These are phyloP conservation scores for Vidua macroura DNA, from an alignment of 2,113 vertebrate genomes.

Conservation along the genomic window DNA sequence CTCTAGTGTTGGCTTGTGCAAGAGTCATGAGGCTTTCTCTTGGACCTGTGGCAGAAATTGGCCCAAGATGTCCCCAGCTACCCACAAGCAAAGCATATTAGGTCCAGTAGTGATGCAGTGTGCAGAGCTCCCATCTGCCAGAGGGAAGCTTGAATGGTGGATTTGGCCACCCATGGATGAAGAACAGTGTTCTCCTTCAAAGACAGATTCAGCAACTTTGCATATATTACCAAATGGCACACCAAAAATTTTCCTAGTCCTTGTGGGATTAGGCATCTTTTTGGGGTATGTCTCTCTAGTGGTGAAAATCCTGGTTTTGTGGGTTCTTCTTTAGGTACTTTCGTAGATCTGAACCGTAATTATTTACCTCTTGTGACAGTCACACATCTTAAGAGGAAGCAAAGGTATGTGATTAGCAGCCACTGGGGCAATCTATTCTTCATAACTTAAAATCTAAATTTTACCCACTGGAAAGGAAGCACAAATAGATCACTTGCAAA, in stretches of 20 bases:
- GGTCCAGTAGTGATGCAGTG: not conserved
- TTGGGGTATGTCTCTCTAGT: not conserved
- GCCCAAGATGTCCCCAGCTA: not conserved
- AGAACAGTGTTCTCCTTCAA: not conserved
- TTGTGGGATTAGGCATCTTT: not conserved
- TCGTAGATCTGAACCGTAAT: not conserved
- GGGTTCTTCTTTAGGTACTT: not conserved
- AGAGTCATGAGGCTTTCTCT: not conserved
- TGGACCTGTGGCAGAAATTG: not conserved
- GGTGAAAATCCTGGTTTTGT: not conserved
- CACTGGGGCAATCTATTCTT: not conserved
- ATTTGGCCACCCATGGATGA: not conserved
- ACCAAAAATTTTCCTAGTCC: not conserved
- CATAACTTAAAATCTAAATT: not conserved
- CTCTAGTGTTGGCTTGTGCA: not conserved
- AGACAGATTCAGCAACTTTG: not conserved
- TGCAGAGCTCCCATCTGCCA: not conserved
- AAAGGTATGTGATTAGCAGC: not conserved
- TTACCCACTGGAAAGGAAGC: not conserved
- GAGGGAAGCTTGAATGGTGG: not conserved
- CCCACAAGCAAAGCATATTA: not conserved
- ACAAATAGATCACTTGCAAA: not conserved
- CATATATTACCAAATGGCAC: not conserved
- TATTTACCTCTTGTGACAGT: not conserved
- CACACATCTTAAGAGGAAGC: not conserved